A percentile compares a stretch with the other conserved stretches of the same genome.
phyloP scores from a whole-genome alignment of 2,888 invertebrate species.

The Eilema depressum region DNA sequence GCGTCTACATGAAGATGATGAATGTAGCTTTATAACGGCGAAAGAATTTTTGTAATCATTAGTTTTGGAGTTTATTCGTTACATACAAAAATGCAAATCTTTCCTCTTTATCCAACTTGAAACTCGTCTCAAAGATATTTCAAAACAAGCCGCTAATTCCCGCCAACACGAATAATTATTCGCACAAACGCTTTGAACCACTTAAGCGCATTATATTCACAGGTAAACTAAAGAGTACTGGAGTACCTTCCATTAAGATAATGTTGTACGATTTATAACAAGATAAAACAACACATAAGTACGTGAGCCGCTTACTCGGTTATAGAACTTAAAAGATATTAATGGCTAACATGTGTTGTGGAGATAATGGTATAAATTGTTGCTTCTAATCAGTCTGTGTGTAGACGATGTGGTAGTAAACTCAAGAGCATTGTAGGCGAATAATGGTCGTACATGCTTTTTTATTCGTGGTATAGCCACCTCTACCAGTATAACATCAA shows the following conservation, averaged over 20 bases:
- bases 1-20: no score
- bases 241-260: conserved; percentile 71
- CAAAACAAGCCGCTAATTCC: conserved; percentile 3
- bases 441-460: neutral
- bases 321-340: conserved; percentile 53
- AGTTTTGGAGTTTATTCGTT: no score
- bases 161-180: conserved; percentile 8
- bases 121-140: neutral
- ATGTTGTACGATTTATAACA: conserved; percentile 64
- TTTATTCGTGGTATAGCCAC: no score
- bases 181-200: conserved; percentile 25
- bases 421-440: neutral
- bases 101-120: neutral
- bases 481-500: no score
- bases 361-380: conserved; percentile 42
- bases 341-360: conserved; percentile 67
- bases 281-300: conserved; percentile 63
- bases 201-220: conserved; percentile 36
- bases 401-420: conserved; percentile 3
- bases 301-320: conserved; percentile 61
- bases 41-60: no score
- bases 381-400: conserved; percentile 18
- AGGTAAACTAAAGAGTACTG: conserved; percentile 43
- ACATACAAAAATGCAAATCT: no score
- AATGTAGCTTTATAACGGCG: no score